A percentile compares a stretch with the other conserved stretches of the same genome.
Evolutionary conservation across 2,797 vertebrate species (phyloP).

Genomic region (Gouania willdenowi): DNA sequence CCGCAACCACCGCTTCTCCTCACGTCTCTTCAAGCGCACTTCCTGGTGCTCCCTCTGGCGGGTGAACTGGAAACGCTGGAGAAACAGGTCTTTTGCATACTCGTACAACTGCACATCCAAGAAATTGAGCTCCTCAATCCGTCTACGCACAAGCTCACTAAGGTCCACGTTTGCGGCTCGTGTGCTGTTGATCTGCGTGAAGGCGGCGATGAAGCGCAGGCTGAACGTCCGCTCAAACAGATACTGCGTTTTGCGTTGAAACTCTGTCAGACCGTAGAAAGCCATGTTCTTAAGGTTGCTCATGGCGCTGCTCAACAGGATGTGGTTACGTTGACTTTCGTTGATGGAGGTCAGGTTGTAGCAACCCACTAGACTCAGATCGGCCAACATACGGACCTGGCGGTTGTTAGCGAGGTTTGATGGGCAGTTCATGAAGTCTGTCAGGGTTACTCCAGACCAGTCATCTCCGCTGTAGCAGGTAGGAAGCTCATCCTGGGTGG

Average conservation of each 20-base stretch:
- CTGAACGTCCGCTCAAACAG: slow-evolving; percentile 98
- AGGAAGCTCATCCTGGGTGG: slow-evolving; percentile 91
- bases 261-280: slow-evolving; percentile 96
- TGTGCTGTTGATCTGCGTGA: slow-evolving; percentile 95
- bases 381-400: slow-evolving; percentile 95
- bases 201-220: slow-evolving; percentile 93
- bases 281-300: slow-evolving; percentile 98
- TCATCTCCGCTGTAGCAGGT: slow-evolving; percentile 89
- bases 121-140: slow-evolving; percentile 92
- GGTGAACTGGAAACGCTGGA: slow-evolving; percentile 93
- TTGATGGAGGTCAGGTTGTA: slow-evolving; percentile 90
- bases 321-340: slow-evolving; percentile 86
- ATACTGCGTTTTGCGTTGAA: slow-evolving; percentile 97
- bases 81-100: slow-evolving; percentile 92
- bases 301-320: slow-evolving; percentile 93
- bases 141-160: slow-evolving; percentile 78
- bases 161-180: slow-evolving; percentile 95
- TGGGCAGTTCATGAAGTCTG: slow-evolving; percentile 91
- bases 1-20: slow-evolving; percentile 83
- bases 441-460: slow-evolving; percentile 91
- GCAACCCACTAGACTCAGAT: slow-evolving; percentile 83
- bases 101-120: slow-evolving; percentile 94
- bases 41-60: slow-evolving; percentile 87
- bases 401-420: slow-evolving; percentile 94
- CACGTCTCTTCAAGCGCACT: slow-evolving; percentile 85